Base-by-base conservation (phyloP, 1,140 invertebrate genomes). In the Bombus waltoni region DNA sequence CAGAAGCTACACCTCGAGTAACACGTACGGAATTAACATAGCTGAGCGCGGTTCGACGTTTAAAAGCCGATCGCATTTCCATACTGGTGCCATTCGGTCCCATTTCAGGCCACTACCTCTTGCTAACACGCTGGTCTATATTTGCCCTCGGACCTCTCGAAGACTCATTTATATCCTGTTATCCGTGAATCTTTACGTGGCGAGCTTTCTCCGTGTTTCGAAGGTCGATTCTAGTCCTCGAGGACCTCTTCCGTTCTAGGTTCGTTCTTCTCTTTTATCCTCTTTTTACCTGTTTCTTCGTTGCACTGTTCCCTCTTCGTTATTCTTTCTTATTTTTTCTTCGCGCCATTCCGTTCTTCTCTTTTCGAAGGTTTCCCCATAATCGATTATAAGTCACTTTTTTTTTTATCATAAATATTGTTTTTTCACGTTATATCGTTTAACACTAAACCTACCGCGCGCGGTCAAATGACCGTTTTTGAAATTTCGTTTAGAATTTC, bases 1-100 rank as follows among this genome's bases (percentile, higher is more conserved):
- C 93, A 93, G 92, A 94, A 94, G 93, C 94, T 94, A 94, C 94
- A 94, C 93, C 94, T 94, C 90, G 88, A 90, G 92, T 94, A 94
- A 94, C 93, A 94, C 93, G 92, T 91, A 91, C 82, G 90, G 91
- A 94, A 94, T 94, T 94, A 94, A 94, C 93, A 94, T 94, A 94
- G 90, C 90, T 92, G 91, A 89, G 87, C 92, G 88, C 90, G 90
- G 84, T 92, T 91, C 91, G 91, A 93, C 92, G 91, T 92, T 92
- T 93, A 92, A 93, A 92, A 92, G 89, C 90, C 92, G 91, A 94
- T 93, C 92, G 92, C 93, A 94, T 94, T 94, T 94, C 94, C 94
- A 94, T 94, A 94, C 93, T 81, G 90, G 94, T 92, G 88, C 90
- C 93, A 93, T 94, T 94, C 91, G 91, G 88, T 91, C 85, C 92